Evolutionary conservation across 2,888 invertebrate species (phyloP).

Genomic region (Plebejus melissa): DNA sequence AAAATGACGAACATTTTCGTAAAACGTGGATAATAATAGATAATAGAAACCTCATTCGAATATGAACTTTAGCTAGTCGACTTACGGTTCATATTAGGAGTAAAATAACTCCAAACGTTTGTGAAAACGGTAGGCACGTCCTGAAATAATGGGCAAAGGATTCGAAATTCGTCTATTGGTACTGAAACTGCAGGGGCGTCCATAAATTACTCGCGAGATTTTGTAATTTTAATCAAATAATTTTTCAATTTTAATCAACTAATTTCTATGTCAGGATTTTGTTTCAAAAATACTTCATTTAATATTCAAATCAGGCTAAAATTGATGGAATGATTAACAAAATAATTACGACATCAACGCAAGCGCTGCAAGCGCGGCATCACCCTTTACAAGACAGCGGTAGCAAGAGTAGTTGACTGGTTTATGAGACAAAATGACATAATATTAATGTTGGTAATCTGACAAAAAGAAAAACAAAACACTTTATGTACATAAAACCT

Average conservation of each 20-base stretch:
- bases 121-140: not conserved
- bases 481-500: no score
- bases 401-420: no score
- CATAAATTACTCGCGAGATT: no score
- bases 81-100: not conserved
- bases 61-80: not conserved
- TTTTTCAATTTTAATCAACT: not conserved
- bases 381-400: no score
- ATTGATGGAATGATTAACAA: not conserved
- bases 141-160: not conserved
- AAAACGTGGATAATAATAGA: not conserved
- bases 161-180: not conserved
- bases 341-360: not conserved
- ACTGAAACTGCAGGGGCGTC: not conserved
- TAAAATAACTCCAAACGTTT: not conserved
- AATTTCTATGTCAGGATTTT: not conserved
- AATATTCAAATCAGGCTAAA: not conserved
- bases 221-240: not conserved
- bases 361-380: no score
- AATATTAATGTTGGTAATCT: no score
- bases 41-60: not conserved
- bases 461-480: no score
- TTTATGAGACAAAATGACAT: no score
- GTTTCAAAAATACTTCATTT: not conserved
- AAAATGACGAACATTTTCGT: constrained; percentile 12